These are phyloP conservation scores for Drosophila elegans DNA, from an alignment of 1,140 invertebrate genomes.

Conservation along the genomic window DNA sequence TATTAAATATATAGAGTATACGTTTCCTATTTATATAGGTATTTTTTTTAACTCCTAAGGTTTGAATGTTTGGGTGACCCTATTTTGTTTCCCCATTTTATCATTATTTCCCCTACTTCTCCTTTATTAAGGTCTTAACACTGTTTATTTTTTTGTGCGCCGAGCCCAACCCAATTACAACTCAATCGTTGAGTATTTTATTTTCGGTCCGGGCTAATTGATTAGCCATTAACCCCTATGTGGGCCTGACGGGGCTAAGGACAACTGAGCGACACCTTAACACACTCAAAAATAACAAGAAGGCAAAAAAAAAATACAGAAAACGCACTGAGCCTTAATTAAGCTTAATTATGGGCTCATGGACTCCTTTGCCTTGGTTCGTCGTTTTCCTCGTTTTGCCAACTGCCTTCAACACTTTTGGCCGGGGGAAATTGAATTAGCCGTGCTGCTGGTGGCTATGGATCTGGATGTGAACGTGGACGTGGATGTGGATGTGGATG, in stretches of 20 bases:
- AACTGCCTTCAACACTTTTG: constrained; percentile 37
- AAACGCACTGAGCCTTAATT: constrained; percentile 53
- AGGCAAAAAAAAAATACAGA: background rate
- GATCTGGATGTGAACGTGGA: too few relatives aligned
- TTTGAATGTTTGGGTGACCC: background rate
- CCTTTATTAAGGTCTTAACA: background rate
- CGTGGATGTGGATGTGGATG: background rate
- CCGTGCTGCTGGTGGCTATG: constrained; percentile 6
- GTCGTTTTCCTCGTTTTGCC: constrained; percentile 1
- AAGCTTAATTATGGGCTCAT: constrained; percentile 77
- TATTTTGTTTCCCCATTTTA: background rate
- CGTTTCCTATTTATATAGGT: too few relatives aligned
- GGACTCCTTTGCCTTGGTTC: constrained; percentile 13
- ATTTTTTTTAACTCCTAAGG: too few relatives aligned
- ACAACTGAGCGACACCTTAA: constrained; percentile 62
- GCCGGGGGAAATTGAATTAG: constrained; percentile 71
- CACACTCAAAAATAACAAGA: constrained; percentile 5
- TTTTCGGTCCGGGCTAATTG: constrained; percentile 63
- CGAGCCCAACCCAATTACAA: constrained; percentile 60
- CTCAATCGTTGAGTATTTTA: constrained; percentile 66
- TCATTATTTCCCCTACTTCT: background rate
- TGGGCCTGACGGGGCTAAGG: constrained; percentile 38
- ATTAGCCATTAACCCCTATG: constrained; percentile 81
- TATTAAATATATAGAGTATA: too few relatives aligned
- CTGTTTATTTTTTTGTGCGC: background rate